Evolutionary conservation across 2,113 vertebrate species (phyloP).

Genomic region (Upupa epops): DNA sequence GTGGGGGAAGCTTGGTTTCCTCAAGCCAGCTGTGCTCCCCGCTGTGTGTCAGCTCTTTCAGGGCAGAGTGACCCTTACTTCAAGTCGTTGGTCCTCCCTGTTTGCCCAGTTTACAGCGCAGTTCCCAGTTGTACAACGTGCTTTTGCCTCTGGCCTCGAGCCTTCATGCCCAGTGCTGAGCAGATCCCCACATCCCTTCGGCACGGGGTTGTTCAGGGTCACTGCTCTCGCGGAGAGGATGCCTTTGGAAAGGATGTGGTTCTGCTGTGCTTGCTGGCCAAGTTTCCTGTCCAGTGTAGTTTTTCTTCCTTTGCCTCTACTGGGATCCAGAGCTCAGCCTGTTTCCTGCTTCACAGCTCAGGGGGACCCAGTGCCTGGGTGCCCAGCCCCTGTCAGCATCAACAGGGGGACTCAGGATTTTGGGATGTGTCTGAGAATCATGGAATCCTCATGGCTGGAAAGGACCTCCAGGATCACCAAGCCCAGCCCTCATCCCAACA

Average conservation of each 20-base stretch:
- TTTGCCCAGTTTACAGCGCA: fast-evolving
- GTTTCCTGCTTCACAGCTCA: neutral
- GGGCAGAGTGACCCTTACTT: fast-evolving
- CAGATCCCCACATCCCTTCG: fast-evolving
- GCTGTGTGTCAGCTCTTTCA: neutral
- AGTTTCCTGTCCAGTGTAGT: neutral
- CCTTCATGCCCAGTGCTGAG: fast-evolving
- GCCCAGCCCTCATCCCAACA: too few relatives aligned
- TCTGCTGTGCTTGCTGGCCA: constrained; percentile 17
- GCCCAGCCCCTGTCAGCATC: neutral
- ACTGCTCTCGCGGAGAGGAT: neutral
- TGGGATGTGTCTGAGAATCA: neutral
- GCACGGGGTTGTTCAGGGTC: neutral
- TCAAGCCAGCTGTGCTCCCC: neutral
- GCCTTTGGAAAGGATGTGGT: neutral
- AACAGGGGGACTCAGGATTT: too few relatives aligned
- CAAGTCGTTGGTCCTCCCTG: fast-evolving
- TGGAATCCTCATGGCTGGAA: too few relatives aligned
- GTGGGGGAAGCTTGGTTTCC: neutral
- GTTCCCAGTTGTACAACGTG: neutral
- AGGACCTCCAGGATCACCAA: too few relatives aligned
- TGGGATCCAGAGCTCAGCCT: neutral
- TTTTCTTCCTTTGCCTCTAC: neutral
- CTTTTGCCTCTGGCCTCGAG: neutral
- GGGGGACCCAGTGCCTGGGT: fast-evolving